Conservation (phyloP, 2,797 vertebrate species). For the Schizothorax lantsangensis region DNA sequence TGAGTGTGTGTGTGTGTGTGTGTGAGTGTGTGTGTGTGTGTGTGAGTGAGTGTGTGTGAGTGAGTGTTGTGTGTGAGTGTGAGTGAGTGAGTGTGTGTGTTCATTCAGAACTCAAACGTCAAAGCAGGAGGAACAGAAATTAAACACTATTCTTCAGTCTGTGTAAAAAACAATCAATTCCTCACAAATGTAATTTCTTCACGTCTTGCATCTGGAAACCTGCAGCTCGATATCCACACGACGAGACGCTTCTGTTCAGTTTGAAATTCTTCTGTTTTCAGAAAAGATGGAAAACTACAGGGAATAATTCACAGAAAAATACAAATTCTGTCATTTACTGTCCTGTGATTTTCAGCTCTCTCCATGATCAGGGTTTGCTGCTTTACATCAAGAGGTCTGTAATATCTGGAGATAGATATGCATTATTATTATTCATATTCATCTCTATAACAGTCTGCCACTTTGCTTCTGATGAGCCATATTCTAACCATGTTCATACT, state of each 20-base stretch:
- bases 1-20: not conserved
- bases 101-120: not conserved
- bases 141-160: not conserved
- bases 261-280: not conserved
- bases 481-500: not conserved
- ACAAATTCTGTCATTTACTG: not conserved
- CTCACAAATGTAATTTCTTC: not conserved
- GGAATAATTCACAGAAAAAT: not conserved
- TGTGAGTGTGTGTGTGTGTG: too few relatives aligned
- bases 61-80: not conserved
- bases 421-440: not conserved
- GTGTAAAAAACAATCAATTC: slow-evolving; percentile 3
- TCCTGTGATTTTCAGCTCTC: not conserved
- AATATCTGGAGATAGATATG: not conserved
- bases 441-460: not conserved
- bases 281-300: not conserved
- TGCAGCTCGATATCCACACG: not conserved
- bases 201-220: not conserved
- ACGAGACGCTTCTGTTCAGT: not conserved
- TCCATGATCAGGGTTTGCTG: not conserved
- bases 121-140: not conserved
- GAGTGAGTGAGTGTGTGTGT: slow-evolving; percentile 56
- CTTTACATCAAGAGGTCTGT: not conserved
- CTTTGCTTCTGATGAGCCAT: not conserved
- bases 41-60: too few relatives aligned